Evolutionary conservation across 2,113 vertebrate genomes (phyloP).

Genomic region (Trematocara zebra): DNA sequence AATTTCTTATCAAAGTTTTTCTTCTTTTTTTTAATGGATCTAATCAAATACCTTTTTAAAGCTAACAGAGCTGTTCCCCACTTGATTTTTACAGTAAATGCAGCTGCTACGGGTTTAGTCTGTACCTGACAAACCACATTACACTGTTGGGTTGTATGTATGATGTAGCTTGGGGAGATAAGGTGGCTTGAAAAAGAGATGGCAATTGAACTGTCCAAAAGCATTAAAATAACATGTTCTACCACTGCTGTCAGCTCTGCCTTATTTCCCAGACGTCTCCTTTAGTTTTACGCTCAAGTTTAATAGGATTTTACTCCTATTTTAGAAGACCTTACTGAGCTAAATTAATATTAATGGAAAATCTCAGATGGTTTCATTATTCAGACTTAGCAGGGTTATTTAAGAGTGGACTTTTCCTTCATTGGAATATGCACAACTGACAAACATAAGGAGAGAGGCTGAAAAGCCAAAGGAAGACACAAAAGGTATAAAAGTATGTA

Average conservation of each 20-base stretch:
- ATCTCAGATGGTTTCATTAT: neutral
- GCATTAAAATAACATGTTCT: constrained; percentile 36
- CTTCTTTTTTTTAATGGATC: neutral
- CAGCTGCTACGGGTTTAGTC: neutral
- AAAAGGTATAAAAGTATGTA: neutral
- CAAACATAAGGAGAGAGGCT: neutral
- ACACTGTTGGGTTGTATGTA: neutral
- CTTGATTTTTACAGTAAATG: neutral
- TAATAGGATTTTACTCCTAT: constrained; percentile 20
- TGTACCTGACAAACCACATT: constrained; percentile 20
- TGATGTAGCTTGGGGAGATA: neutral
- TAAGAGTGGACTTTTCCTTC: neutral
- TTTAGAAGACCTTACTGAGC: constrained; percentile 4
- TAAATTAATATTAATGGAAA: constrained; percentile 22
- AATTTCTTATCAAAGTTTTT: neutral
- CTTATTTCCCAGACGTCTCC: constrained; percentile 39
- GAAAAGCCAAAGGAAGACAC: neutral
- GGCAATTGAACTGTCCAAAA: constrained; percentile 40
- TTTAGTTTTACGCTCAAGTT: constrained; percentile 16
- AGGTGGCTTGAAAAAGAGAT: neutral
- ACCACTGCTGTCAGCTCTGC: neutral
- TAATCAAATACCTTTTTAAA: neutral
- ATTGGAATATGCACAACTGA: neutral
- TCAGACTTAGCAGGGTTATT: neutral
- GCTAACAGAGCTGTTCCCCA: neutral